Evolutionary conservation across 2,797 vertebrate genomes (phyloP).

Genomic region (Macropus fuliginosus): DNA sequence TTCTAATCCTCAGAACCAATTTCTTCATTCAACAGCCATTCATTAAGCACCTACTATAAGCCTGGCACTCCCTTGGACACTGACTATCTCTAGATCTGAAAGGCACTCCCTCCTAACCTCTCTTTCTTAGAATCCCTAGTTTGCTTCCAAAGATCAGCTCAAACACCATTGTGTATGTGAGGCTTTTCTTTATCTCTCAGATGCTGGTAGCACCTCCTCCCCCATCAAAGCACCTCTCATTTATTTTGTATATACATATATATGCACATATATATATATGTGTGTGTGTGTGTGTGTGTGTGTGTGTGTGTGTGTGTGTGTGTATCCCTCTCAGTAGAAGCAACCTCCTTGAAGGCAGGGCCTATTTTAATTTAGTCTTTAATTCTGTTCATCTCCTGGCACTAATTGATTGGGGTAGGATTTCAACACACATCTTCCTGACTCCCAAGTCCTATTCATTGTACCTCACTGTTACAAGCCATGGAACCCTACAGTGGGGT

Average conservation of each 20-base stretch:
- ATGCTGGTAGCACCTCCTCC: background rate
- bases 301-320: too few relatives aligned
- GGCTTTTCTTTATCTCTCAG: background rate
- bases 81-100: background rate
- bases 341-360: background rate
- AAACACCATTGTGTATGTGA: background rate
- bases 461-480: background rate
- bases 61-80: background rate
- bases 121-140: background rate
- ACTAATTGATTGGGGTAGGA: background rate
- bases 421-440: background rate
- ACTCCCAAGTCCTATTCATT: background rate
- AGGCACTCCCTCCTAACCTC: background rate
- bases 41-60: background rate
- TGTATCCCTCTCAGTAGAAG: background rate
- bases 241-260: background rate
- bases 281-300: too few relatives aligned
- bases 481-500: background rate
- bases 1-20: background rate
- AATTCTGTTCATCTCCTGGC: background rate
- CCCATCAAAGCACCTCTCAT: background rate
- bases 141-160: background rate
- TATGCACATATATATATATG: background rate
- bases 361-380: background rate
- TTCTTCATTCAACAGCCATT: background rate